Percentiles rank a stretch among this genome's conserved stretches.
These are phyloP conservation scores for Tribolium madens DNA, from an alignment of 1,140 invertebrate species.

Conservation along the genomic window DNA sequence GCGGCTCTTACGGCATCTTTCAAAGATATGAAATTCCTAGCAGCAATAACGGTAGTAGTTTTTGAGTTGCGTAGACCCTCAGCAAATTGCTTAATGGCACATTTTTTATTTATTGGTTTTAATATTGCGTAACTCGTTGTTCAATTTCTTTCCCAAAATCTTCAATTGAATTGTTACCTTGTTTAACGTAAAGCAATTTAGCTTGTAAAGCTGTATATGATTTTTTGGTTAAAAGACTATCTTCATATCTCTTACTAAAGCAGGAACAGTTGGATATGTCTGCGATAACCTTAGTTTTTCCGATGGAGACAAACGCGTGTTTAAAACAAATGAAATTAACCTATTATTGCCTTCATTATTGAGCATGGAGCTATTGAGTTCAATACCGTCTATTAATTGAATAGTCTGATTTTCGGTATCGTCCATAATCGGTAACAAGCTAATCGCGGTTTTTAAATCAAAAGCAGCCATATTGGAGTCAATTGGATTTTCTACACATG, in stretches of 20 bases:
- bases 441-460: slow-evolving; percentile 52
- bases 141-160: slow-evolving; percentile 48
- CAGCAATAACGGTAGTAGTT: background rate
- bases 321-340: slow-evolving; percentile 39
- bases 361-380: slow-evolving; percentile 49
- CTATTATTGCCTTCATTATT: too few species aligned
- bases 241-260: slow-evolving; percentile 41
- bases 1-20: background rate
- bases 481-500: too few species aligned
- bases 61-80: background rate
- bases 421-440: slow-evolving; percentile 54
- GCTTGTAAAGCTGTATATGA: slow-evolving; percentile 39
- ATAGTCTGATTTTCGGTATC: slow-evolving; percentile 50
- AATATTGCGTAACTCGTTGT: slow-evolving; percentile 38
- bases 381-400: slow-evolving; percentile 55
- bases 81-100: slow-evolving; percentile 2
- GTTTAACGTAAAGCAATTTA: slow-evolving; percentile 40
- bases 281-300: slow-evolving; percentile 39
- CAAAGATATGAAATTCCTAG: background rate
- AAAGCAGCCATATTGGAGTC: slow-evolving; percentile 9
- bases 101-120: slow-evolving; percentile 46
- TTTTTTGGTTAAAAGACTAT: slow-evolving; percentile 47
- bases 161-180: slow-evolving; percentile 45
- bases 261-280: background rate
- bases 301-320: slow-evolving; percentile 39